Conservation (phyloP, 2,888 invertebrate species). For the Brachyopa scutellaris region DNA sequence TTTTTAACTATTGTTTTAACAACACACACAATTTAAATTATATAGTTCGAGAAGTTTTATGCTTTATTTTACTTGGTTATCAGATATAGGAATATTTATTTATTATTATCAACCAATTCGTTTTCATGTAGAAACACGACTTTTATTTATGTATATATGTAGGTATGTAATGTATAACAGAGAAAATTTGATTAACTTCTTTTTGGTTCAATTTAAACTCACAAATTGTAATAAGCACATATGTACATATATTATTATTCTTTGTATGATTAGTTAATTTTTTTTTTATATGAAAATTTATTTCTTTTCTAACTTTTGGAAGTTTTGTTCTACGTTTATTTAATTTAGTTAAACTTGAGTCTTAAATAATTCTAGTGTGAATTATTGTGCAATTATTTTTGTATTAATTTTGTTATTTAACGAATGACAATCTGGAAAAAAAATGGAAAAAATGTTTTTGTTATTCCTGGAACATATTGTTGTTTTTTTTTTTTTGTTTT, state of each 20-base stretch:
- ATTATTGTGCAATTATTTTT: conserved; percentile 16
- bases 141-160: neutral
- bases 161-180: conserved; percentile 11
- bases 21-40: conserved; percentile 51
- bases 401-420: conserved; percentile 1
- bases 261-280: conserved; percentile 23
- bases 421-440: conserved; percentile 60
- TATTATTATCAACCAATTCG: conserved; percentile 19
- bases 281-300: conserved; percentile 26
- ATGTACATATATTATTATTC: neutral
- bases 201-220: conserved; percentile 16
- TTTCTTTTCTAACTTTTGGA: neutral
- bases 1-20: no score
- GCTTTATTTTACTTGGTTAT: neutral
- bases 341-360: conserved; percentile 30
- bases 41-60: conserved; percentile 25
- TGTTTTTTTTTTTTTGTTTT: neutral
- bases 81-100: conserved; percentile 10
- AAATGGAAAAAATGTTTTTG: conserved; percentile 12
- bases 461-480: neutral
- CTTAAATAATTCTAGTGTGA: conserved; percentile 7
- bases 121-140: conserved; percentile 24
- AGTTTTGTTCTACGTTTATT: conserved; percentile 4
- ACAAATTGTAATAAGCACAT: conserved; percentile 34
- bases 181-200: neutral